These are phyloP conservation scores for Cuculus canorus DNA, from an alignment of 2,797 vertebrate genomes.

Conservation along the genomic window DNA sequence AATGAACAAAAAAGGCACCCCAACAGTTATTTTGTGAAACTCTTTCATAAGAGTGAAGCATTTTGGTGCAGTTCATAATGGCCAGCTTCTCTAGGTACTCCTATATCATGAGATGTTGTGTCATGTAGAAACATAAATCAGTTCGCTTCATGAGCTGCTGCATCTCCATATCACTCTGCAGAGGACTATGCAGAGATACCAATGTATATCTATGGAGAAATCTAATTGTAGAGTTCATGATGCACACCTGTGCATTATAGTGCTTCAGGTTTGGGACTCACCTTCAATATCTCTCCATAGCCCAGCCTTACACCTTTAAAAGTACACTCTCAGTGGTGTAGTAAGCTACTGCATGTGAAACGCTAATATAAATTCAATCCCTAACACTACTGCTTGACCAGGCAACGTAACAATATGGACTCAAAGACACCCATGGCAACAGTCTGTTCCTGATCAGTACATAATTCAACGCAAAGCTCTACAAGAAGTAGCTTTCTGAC, in stretches of 20 bases:
- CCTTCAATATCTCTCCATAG: not conserved
- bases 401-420: not conserved
- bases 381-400: not conserved
- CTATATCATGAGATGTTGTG: not conserved
- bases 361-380: not conserved
- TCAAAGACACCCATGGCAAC: not conserved
- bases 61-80: not conserved
- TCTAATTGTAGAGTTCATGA: not conserved
- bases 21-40: not conserved
- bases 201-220: not conserved
- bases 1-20: not conserved
- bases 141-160: not conserved
- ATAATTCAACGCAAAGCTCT: fast-evolving
- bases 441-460: fast-evolving
- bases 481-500: not conserved
- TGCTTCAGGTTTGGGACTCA: not conserved
- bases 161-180: not conserved
- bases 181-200: not conserved
- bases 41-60: not conserved
- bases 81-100: not conserved
- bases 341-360: not conserved
- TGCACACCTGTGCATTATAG: not conserved
- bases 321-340: not conserved
- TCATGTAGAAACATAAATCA: not conserved
- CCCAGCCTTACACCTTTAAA: not conserved